phyloP scores from a whole-genome alignment of 2,113 vertebrate genomes.

The Elachura formosa region DNA sequence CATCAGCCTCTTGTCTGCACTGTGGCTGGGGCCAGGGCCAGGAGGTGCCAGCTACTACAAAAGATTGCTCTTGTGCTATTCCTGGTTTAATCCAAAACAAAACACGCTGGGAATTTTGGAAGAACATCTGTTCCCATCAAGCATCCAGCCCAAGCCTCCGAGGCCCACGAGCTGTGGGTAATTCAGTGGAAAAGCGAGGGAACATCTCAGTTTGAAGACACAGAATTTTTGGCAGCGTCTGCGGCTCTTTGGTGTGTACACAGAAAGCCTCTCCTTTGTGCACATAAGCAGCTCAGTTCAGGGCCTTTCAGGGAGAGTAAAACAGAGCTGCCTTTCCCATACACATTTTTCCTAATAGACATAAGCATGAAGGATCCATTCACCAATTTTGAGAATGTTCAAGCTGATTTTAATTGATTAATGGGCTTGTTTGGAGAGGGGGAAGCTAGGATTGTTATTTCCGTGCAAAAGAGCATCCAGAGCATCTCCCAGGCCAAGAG shows the following conservation, averaged over 20 bases:
- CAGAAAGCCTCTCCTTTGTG: background rate
- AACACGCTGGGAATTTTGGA: slow-evolving; percentile 2
- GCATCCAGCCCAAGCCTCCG: background rate
- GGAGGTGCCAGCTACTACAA: slow-evolving; percentile 32
- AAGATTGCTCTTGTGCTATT: background rate
- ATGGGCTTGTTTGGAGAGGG: background rate
- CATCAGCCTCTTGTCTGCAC: background rate
- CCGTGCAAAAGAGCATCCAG: background rate
- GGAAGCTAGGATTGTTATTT: background rate
- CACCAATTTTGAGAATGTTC: background rate
- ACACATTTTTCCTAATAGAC: background rate
- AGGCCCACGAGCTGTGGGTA: background rate
- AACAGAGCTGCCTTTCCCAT: background rate
- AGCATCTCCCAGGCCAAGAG: background rate
- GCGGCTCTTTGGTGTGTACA: background rate
- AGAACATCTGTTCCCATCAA: slow-evolving; percentile 23
- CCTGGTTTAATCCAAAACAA: slow-evolving; percentile 16
- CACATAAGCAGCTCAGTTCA: background rate
- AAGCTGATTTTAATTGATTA: background rate
- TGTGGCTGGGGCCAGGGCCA: background rate
- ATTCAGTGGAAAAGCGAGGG: background rate
- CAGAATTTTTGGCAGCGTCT: background rate
- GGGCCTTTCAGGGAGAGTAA: background rate
- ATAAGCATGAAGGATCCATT: background rate
- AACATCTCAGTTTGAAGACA: background rate